These are phyloP conservation scores for Porites rus DNA, from an alignment of 92 coral and sea anemone species.

Conservation along the genomic window DNA sequence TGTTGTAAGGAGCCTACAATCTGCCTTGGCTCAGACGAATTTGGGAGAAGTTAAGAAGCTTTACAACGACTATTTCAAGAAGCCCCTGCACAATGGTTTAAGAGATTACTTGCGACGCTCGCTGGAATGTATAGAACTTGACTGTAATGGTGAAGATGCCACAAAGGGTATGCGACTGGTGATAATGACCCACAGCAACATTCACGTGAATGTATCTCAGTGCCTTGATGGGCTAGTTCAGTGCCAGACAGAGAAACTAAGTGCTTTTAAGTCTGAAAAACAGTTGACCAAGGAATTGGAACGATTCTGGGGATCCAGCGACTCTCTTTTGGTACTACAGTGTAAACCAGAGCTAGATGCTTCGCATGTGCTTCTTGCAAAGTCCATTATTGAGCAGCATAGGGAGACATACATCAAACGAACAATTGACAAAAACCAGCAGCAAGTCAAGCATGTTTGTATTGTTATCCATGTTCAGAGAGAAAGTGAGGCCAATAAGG, in stretches of 20 bases:
- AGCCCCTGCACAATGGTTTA: conserved; percentile 83
- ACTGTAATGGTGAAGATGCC: conserved; percentile 31
- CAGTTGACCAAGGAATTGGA: conserved; percentile 82
- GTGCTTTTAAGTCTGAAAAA: conserved; percentile 96
- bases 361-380: conserved; percentile 88
- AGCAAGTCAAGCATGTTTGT: conserved; percentile 82
- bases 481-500: conserved; percentile 46
- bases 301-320: conserved; percentile 77
- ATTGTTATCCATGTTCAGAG: conserved; percentile 89
- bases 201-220: conserved; percentile 79
- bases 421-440: conserved; percentile 5
- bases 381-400: conserved; percentile 91
- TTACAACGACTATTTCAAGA: conserved; percentile 69
- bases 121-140: conserved; percentile 11
- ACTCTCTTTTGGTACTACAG: conserved; percentile 82
- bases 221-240: conserved; percentile 67
- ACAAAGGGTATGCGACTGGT: conserved; percentile 69
- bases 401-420: conserved; percentile 58
- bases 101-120: conserved; percentile 56
- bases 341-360: conserved; percentile 97
- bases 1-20: conserved; percentile 76
- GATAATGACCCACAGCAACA: conserved; percentile 74
- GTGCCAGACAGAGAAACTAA: conserved; percentile 85
- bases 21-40: conserved; percentile 48
- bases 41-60: conserved; percentile 67